Evolutionary conservation across 2,888 invertebrate genomes (phyloP), one percentile per base, ranked within the genome.

Genomic region (Machimus rusticus): DNA sequence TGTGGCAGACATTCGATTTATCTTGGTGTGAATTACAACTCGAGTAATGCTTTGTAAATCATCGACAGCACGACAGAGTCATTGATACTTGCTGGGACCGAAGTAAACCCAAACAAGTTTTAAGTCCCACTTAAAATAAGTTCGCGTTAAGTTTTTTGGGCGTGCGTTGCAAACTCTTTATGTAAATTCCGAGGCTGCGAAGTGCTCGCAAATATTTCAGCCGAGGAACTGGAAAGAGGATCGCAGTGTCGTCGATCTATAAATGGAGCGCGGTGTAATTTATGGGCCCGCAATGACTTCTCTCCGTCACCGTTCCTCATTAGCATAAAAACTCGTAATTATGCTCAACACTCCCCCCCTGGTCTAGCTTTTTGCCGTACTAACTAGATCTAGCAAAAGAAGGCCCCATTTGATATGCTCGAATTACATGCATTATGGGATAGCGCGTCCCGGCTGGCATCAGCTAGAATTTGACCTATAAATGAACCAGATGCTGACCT

Each of bases 401-500:
- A 23, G 12, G 6, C 19, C 6, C 51, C 51, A 51, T 51, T 51
- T 8, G 6, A n/a, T 51, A n/a, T n/a, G 51, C n/a, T 51, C n/a
- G 51, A 6, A 19, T 51, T 51, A 51, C 51, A 51, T 51, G 51
- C n/a, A n/a, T 51, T 51, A 51, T 51, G 51, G 51, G 51, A n/a
- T 51, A 51, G 51, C 0, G 51, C 51, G 51, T n/a, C 28, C 16
- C 79, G 19, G 31, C 19, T 19, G 9, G 66, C 39, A 57, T n/a
- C 5, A 57, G 82, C 34, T 19, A 43, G 81, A 81, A 55, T 81
- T 34, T 82, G 57, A 66, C 82, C 55, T 66, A 82, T 55, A 55
- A 82, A 55, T 57, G 66, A 19, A 82, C n/a, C 82, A 82, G 82
- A 57, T 66, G 66, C 82, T 57, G 57, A 82, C 55, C 82, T 57